Evolutionary conservation across 2,797 vertebrate genomes (phyloP).

Genomic region (Discoglossus pictus): DNA sequence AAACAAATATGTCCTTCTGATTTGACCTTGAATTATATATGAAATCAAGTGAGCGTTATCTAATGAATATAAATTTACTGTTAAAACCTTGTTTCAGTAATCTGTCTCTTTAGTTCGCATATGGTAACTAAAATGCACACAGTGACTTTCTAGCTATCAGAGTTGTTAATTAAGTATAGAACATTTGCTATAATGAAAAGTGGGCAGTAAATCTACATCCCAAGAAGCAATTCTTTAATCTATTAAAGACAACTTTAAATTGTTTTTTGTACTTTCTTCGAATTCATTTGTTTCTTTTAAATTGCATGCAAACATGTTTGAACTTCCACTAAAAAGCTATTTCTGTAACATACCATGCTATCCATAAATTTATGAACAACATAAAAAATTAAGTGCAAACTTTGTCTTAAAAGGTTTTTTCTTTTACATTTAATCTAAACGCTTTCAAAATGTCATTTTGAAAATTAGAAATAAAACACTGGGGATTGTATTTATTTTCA

Average conservation of each 20-base stretch:
- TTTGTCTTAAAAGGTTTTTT: neutral
- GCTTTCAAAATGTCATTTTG: neutral
- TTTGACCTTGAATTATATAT: neutral
- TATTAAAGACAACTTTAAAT: too few relatives aligned
- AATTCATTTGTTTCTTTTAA: neutral
- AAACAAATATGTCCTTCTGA: neutral
- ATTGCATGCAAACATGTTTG: neutral
- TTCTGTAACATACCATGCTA: neutral
- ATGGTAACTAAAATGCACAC: conserved; percentile 3
- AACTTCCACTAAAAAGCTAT: neutral
- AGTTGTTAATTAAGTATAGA: conserved; percentile 10
- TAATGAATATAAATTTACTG: conserved; percentile 13
- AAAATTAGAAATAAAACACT: conserved; percentile 14
- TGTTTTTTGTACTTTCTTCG: too few relatives aligned
- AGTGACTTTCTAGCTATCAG: neutral
- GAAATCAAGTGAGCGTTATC: conserved; percentile 1
- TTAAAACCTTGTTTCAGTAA: conserved; percentile 1
- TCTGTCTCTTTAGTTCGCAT: neutral
- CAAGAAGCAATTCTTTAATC: too few relatives aligned
- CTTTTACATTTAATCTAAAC: conserved; percentile 8
- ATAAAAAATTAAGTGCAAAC: neutral
- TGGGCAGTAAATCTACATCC: neutral
- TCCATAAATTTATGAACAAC: neutral
- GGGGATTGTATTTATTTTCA: conserved; percentile 20
- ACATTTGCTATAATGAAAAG: neutral